Evolutionary conservation across 2,888 invertebrate genomes (phyloP).

Genomic region (Heliconius hortense): DNA sequence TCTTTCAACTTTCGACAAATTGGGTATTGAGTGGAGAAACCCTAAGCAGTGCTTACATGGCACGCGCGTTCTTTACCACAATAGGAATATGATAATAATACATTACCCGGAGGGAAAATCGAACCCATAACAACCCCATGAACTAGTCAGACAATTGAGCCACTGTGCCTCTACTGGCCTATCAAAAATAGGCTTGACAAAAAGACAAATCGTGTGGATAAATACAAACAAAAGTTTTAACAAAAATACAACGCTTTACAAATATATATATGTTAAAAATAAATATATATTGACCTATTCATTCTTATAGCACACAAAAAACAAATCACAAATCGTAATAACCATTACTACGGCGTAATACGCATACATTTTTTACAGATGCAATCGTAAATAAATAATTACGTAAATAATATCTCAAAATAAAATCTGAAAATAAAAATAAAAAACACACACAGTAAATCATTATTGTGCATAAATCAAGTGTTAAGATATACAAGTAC

Average conservation of each 20-base stretch:
- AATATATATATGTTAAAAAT: neutral
- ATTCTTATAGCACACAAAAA: neutral
- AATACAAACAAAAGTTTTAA: neutral
- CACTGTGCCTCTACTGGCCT: too few species aligned
- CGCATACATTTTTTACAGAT: neutral
- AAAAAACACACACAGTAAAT: neutral
- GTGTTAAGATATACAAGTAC: slow-evolving; percentile 17
- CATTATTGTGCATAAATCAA: slow-evolving; percentile 13
- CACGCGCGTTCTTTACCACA: too few species aligned
- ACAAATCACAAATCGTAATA: neutral
- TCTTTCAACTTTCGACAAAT: neutral
- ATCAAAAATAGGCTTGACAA: too few species aligned
- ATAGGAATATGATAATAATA: too few species aligned
- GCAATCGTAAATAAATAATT: neutral
- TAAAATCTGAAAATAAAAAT: neutral
- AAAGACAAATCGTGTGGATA: neutral
- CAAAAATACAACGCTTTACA: neutral
- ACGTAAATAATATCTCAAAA: neutral
- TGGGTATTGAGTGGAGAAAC: neutral
- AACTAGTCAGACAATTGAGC: too few species aligned
- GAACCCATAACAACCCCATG: too few species aligned
- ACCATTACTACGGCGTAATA: too few species aligned
- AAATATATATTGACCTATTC: neutral
- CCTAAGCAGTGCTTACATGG: too few species aligned
- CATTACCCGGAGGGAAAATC: too few species aligned